phyloP scores from a whole-genome alignment of 1,140 invertebrate species.

The Drosophila nannoptera region DNA sequence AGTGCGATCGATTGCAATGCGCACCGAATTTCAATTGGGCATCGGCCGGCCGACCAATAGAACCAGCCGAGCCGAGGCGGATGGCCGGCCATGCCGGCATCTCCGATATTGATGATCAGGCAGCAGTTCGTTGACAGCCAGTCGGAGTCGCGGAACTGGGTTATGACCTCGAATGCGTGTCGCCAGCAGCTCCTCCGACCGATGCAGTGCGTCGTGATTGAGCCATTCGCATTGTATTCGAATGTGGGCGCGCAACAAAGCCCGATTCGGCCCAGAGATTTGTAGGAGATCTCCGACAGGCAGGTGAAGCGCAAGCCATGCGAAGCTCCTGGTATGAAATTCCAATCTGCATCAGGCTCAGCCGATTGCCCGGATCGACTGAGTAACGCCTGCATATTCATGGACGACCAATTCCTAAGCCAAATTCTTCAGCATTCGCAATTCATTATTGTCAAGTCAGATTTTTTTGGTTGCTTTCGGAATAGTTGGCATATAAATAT shows the following conservation, averaged over 20 bases:
- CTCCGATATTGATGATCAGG: constrained; percentile 51
- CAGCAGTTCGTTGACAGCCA: constrained; percentile 15
- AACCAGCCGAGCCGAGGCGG: constrained; percentile 31
- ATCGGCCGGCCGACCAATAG: constrained; percentile 24
- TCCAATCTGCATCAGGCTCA: too few relatives aligned
- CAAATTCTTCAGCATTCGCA: constrained; percentile 45
- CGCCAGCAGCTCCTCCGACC: constrained; percentile 38
- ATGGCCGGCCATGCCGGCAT: constrained; percentile 53
- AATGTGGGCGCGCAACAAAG: not conserved
- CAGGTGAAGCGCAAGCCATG: not conserved
- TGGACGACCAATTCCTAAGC: constrained; percentile 27
- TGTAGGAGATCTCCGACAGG: not conserved
- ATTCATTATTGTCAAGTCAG: constrained; percentile 36
- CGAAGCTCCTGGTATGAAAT: too few relatives aligned
- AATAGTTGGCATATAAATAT: constrained; percentile 59
- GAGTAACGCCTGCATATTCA: constrained; percentile 30
- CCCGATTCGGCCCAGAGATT: not conserved
- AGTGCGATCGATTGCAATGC: constrained; percentile 76
- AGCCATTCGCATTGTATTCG: constrained; percentile 51
- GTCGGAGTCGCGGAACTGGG: constrained; percentile 65
- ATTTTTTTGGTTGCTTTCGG: constrained; percentile 10
- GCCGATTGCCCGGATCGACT: constrained; percentile 37
- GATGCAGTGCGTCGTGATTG: constrained; percentile 53
- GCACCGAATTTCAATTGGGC: constrained; percentile 73
- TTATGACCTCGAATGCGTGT: constrained; percentile 78